These are phyloP conservation scores for Oncorhynchus mykiss DNA, from an alignment of 2,113 vertebrate species.

Conservation along the genomic window DNA sequence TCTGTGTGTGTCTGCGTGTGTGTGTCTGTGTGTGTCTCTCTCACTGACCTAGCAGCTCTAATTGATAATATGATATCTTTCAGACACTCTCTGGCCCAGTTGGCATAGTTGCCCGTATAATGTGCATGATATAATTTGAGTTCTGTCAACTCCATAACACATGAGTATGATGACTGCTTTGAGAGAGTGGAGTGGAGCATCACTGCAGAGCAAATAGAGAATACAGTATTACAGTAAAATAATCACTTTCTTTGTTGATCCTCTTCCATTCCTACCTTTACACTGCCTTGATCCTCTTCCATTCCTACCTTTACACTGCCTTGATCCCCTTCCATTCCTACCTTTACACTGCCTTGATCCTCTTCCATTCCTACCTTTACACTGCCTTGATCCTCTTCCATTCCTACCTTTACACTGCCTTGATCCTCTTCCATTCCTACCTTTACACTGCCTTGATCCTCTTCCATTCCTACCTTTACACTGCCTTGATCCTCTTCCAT, in stretches of 20 bases:
- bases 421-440: no score
- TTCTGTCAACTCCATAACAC: background rate
- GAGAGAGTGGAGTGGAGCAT: background rate
- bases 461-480: no score
- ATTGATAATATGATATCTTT: constrained; percentile 33
- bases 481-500: no score
- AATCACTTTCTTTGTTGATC: background rate
- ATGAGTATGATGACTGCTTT: background rate
- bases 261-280: constrained; percentile 21
- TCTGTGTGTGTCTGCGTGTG: background rate
- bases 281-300: no score
- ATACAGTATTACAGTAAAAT: constrained; percentile 19
- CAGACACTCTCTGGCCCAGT: constrained; percentile 20
- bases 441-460: no score
- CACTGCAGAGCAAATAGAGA: constrained; percentile 31
- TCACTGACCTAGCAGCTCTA: constrained; percentile 31
- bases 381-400: no score
- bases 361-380: no score
- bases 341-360: no score
- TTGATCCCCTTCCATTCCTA: no score
- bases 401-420: no score
- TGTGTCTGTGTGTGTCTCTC: constrained; percentile 17
- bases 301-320: no score
- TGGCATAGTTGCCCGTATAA: background rate
- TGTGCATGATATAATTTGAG: background rate